A percentile compares a stretch with the other conserved stretches of the same genome.
Conservation (phyloP, 2,113 vertebrate genomes). For the Delphinus delphis region DNA sequence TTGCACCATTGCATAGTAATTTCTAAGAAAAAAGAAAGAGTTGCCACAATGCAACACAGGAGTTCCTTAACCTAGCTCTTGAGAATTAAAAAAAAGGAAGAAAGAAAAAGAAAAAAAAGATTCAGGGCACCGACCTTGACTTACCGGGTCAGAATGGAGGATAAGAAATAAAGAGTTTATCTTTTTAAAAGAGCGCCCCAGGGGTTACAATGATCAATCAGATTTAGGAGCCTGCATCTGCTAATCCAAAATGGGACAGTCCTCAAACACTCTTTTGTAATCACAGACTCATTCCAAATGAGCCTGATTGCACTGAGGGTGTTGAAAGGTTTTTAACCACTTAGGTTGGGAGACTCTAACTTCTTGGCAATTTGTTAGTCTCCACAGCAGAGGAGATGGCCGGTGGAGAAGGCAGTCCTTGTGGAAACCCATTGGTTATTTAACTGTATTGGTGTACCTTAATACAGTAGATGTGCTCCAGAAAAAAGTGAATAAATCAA, state of each 20-base stretch:
- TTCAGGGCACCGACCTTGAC: neutral
- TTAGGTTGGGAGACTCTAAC: neutral
- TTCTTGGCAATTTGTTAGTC: constrained; percentile 20
- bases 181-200: neutral
- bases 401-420: neutral
- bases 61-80: neutral
- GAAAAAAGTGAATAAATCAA: constrained; percentile 44
- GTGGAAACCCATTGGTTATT: constrained; percentile 41
- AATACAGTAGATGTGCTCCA: constrained; percentile 3
- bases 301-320: neutral
- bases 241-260: neutral
- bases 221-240: neutral
- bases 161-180: neutral
- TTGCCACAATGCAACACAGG: neutral
- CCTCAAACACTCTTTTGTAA: neutral
- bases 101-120: neutral
- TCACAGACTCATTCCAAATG: neutral
- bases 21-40: constrained; percentile 49
- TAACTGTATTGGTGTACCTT: constrained; percentile 6
- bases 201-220: neutral
- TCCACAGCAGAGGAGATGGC: neutral
- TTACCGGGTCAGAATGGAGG: neutral
- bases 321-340: constrained; percentile 13
- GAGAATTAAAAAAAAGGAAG: neutral
- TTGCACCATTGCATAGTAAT: neutral